Percentiles rank a stretch among this genome's conserved stretches.
Conservation (phyloP, 2,888 invertebrate species). For the Bimastos eiseni region DNA sequence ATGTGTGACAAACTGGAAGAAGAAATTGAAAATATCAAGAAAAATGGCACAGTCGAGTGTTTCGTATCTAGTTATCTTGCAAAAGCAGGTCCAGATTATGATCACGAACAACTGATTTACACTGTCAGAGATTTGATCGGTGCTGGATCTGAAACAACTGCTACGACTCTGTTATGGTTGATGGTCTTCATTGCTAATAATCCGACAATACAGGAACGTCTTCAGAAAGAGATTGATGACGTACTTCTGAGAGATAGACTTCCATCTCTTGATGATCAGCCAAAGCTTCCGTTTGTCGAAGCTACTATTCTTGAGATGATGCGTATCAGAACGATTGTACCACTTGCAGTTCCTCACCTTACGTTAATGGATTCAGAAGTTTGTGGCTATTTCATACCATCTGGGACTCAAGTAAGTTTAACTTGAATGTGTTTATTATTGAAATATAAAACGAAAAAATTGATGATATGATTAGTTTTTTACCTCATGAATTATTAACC, state of each 20-base stretch:
- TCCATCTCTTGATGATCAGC: conserved; percentile 44
- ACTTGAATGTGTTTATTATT: background rate
- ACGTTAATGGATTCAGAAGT: conserved; percentile 45
- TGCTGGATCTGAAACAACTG: conserved; percentile 56
- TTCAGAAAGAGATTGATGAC: conserved; percentile 51
- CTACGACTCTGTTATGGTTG: conserved; percentile 53
- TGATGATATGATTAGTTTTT: no score
- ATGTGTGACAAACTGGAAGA: background rate
- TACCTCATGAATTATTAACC: no score
- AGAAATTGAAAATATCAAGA: background rate
- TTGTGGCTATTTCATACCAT: conserved; percentile 47
- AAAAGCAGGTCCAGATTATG: background rate
- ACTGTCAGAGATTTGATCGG: conserved; percentile 21
- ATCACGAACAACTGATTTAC: background rate
- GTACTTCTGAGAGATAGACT: conserved; percentile 40
- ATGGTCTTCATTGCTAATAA: conserved; percentile 52
- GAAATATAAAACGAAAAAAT: no score
- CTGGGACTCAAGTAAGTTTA: conserved; percentile 47
- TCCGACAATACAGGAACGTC: conserved; percentile 49
- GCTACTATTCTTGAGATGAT: conserved; percentile 51
- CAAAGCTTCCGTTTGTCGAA: conserved; percentile 50
- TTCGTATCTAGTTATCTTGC: conserved; percentile 24
- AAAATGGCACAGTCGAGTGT: background rate
- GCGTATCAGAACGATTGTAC: conserved; percentile 51
- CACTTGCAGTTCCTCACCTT: conserved; percentile 53